Percentiles rank a stretch among this genome's conserved stretches.
phyloP scores from a whole-genome alignment of 2,797 vertebrate species.

The Microctenopoma steveboyesi region DNA sequence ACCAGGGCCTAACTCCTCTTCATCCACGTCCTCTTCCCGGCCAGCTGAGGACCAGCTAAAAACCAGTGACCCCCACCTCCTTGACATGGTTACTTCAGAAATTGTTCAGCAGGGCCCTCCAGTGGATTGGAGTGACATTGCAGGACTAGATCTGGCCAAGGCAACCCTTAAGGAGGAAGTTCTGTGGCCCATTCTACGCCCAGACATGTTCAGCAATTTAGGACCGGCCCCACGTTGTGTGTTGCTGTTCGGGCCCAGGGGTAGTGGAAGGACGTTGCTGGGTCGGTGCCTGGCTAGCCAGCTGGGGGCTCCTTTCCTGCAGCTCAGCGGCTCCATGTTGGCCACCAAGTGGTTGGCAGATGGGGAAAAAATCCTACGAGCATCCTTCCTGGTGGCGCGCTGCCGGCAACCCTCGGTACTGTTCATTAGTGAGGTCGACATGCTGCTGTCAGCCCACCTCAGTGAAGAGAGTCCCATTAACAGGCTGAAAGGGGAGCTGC shows the following conservation, averaged over 20 bases:
- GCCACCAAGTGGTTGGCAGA: conserved; percentile 97
- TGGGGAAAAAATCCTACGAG: conserved; percentile 94
- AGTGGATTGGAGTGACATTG: conserved; percentile 97
- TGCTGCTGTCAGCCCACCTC: conserved; percentile 92
- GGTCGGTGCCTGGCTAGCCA: conserved; percentile 96
- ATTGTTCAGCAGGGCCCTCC: conserved; percentile 95
- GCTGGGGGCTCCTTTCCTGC: conserved; percentile 94
- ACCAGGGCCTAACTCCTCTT: conserved; percentile 85
- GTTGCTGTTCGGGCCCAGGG: conserved; percentile 96
- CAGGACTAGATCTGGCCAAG: conserved; percentile 96
- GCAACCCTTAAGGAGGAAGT: conserved; percentile 97
- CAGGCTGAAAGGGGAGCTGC: conserved; percentile 94
- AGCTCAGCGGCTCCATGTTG: conserved; percentile 92
- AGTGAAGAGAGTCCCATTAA: conserved; percentile 93
- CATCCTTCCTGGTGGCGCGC: conserved; percentile 95
- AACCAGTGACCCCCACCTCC: conserved; percentile 93
- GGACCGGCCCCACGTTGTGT: conserved; percentile 92
- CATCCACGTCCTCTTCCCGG: conserved; percentile 91
- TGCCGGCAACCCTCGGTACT: conserved; percentile 97
- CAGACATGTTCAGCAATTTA: conserved; percentile 95
- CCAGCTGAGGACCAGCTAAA: conserved; percentile 94
- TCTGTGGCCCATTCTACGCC: conserved; percentile 96
- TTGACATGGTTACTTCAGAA: conserved; percentile 97
- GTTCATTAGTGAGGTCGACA: conserved; percentile 96
- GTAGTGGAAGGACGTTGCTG: conserved; percentile 96